Evolutionary conservation across 2,797 vertebrate genomes (phyloP), one percentile per base, ranked within the genome.

Genomic region (Natrix natrix): DNA sequence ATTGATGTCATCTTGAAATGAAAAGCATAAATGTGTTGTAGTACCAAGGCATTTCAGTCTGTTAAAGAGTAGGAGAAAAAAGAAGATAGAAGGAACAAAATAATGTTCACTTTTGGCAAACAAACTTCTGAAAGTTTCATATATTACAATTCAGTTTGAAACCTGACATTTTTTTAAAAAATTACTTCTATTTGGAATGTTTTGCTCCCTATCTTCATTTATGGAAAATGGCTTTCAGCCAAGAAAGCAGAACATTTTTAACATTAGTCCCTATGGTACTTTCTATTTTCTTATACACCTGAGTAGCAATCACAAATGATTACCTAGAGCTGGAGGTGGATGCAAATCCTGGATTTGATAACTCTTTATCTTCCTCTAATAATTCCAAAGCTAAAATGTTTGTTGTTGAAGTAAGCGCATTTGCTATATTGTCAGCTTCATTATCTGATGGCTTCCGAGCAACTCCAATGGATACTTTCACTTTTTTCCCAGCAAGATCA

Each of bases 391-490:
- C 97, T 94, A 99, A 97, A 96, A 99, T 98, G 32, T 98, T 99
- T 0, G 98, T 98, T 0, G 94, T 97, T 5, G 98, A 96, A 22
- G 98, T 97, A 57, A 98, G 96, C 0, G 97, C 97, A 0, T 98
- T 98, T 0, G 97, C 96, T 89, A 97, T 97, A 92, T 93, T 97
- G 94, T 99, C 99, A 0, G 98, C 98, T 86, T 98, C 98, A 14
- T 98, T 98, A 87, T 98, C 97, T 0, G 99, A 99, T 94, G 98
- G 99, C 91, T 99, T 99, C 93, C 98, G 98, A 2, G 98, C 97
- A 28, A 99, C 98, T 56, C 98, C 98, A 16, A 99, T 98, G 6
- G 99, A 98, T 59, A 99, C 98, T 96, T 99, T 99, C 52, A 99
- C 98, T 94, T 99, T 99, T 97, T 99, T 99, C 0, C 98, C 98